Evolutionary conservation across 2,888 invertebrate genomes (phyloP).

Genomic region (Orchesellides sinensis): DNA sequence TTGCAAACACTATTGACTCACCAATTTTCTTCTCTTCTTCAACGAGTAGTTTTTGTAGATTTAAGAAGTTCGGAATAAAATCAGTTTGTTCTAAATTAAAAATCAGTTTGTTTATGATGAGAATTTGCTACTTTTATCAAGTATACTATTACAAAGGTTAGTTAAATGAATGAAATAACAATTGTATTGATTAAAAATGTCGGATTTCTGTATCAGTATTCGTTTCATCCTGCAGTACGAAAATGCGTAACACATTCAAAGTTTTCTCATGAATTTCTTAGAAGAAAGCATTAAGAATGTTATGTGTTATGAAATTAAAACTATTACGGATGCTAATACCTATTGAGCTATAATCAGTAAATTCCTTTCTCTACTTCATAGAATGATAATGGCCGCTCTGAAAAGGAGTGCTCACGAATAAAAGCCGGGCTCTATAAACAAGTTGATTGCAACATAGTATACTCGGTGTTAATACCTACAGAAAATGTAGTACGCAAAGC

Average conservation of each 20-base stretch:
- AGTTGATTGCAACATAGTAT: background rate
- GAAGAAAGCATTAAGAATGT: background rate
- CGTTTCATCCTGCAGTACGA: no score
- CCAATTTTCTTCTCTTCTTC: no score
- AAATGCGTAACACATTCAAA: background rate
- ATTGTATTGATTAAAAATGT: no score
- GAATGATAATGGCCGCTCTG: constrained; percentile 1
- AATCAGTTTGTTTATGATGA: no score
- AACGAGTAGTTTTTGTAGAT: no score
- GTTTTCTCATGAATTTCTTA: background rate
- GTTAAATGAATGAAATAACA: no score
- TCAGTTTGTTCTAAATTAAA: no score
- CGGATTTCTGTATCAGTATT: no score
- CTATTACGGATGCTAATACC: background rate
- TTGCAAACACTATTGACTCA: no score
- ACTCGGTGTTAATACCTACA: background rate
- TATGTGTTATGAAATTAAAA: background rate
- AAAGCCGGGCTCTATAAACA: background rate
- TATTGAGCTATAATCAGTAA: background rate
- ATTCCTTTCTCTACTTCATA: background rate
- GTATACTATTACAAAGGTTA: no score
- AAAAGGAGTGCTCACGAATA: constrained; percentile 9
- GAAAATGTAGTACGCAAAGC: background rate
- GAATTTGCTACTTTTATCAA: no score
- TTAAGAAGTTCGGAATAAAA: no score